Evolutionary conservation across 1,140 invertebrate species (phyloP), one percentile per base, ranked within the genome.

Genomic region (Gonatopus flavifemur): DNA sequence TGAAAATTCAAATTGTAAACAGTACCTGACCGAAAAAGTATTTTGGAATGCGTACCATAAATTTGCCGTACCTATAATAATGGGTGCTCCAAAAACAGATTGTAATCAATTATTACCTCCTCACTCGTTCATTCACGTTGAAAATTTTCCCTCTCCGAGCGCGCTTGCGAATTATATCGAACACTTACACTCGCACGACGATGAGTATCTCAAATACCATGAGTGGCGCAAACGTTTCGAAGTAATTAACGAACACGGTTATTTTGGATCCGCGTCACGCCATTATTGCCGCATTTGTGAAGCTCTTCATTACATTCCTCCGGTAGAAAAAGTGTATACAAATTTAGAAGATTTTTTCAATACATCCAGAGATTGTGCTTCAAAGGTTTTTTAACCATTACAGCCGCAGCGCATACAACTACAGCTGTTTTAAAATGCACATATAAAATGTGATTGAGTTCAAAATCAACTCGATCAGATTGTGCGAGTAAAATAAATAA

Each of bases 251-350:
- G 86, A 89, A 64, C 86, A 89, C 64, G 86, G 86, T 0, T 88
- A 88, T 63, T 88, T 88, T 64, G 79, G 82, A 2, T 81, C 81
- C 1, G 58, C 67, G 1, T 89, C 87, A 0, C 80, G 80, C 49
- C 91, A 93, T 71, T 91, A 88, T 69, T 94, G 91, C 64, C 80
- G 90, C 39, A 67, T 92, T 21, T 94, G 91, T 66, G 86, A 90
- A 58, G 84, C 88, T 37, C 74, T 90, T 19, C 85, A 89, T 69
- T 86, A 83, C 59, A 85, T 83, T 57, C 62, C 77, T 13, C 59
- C 55, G 20, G 45, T 40, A 2, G 40, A 47, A n/a, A 86, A 85
- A 57, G 62, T 81, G 12, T 86, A 86, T 45, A 38, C 71, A 0
- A 47, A 80, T 52, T 51, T 85, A 3, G 66, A 74, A 12, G 40